Base-by-base conservation (phyloP, 2,113 vertebrate species). In the Catharus bicknelli region DNA sequence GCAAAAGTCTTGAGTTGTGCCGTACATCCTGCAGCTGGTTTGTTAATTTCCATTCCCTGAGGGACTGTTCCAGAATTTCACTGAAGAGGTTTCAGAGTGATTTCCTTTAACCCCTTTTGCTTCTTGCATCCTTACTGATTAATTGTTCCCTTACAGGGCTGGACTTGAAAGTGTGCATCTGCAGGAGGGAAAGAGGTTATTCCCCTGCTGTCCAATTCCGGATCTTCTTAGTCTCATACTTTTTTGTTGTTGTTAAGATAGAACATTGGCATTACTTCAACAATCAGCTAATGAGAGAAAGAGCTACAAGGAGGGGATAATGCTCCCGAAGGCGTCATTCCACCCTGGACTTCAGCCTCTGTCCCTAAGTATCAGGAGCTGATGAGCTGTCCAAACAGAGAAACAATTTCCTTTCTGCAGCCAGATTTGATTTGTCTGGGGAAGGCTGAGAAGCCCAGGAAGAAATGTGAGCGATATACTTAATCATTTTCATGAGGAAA, bases 51-150 rank as follows among this genome's bases (percentile, higher is more conserved):
- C 48, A 50, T 80, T 87, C 82, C 72, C 93, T 57, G 51, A 70
- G 64, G 72, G 40, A 68, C 55, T 59, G 18, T 74, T 86, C 40
- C 79, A 83, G 75, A 69, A 54, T 87, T 85, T 69, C 51, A 53
- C 70, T 91, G 64, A 83, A 85, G 68, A 67, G 43, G 34, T 92
- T 92, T 90, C 79, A 66, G 50, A 64, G 18, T 47, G 30, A 62
- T 76, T 94, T 87, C 55, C 34, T 85, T 95, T 90, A 94, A 91
- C 43, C 63, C 59, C 25, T 91, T 81, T 70, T 90, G 21, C 36
- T 88, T 85, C 68, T 74, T 53, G 21, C 32, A 38, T 70, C 25
- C 45, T 77, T 77, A 29, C 55, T 43, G 55, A 16, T 77, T 43
- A 59, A 80, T 76, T 89, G 30, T n/a, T 85, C 45, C 51, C 30